A percentile compares a stretch with the other conserved stretches of the same genome.
Evolutionary conservation across 2,797 vertebrate genomes (phyloP).

Genomic region (Sebastes alutus): DNA sequence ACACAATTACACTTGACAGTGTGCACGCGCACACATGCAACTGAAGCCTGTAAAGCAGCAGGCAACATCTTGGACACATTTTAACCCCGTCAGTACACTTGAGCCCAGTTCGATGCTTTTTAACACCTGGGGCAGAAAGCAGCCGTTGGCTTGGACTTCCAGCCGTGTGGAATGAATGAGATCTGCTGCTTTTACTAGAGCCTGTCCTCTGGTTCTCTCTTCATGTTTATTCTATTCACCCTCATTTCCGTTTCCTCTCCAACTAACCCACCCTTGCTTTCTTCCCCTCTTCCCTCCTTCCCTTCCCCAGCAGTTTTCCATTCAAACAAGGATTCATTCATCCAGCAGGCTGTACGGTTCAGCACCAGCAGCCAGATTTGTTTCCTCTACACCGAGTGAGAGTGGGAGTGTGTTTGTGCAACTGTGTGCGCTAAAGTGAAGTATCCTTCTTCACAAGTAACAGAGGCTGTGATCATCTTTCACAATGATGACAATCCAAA

Average conservation of each 20-base stretch:
- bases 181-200: slow-evolving; percentile 48
- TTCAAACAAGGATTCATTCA: slow-evolving; percentile 68
- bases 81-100: slow-evolving; percentile 33
- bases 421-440: neutral
- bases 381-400: slow-evolving; percentile 47
- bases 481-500: neutral
- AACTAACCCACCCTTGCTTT: slow-evolving; percentile 25
- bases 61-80: slow-evolving; percentile 57
- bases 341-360: slow-evolving; percentile 33
- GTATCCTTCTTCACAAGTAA: neutral
- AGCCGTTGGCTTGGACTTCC: neutral
- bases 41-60: slow-evolving; percentile 56
- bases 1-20: slow-evolving; percentile 61
- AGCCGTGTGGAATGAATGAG: slow-evolving; percentile 39
- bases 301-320: slow-evolving; percentile 50
- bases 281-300: slow-evolving; percentile 9
- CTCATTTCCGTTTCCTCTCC: slow-evolving; percentile 61
- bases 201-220: slow-evolving; percentile 46
- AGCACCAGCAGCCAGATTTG: slow-evolving; percentile 46
- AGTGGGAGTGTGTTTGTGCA: neutral
- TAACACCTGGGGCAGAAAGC: slow-evolving; percentile 32
- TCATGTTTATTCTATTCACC: slow-evolving; percentile 42
- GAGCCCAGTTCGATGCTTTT: neutral
- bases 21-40: slow-evolving; percentile 32
- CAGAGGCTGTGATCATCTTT: neutral